Evolutionary conservation across 2,888 invertebrate genomes (phyloP).

Genomic region (Megastigmus dorsalis): DNA sequence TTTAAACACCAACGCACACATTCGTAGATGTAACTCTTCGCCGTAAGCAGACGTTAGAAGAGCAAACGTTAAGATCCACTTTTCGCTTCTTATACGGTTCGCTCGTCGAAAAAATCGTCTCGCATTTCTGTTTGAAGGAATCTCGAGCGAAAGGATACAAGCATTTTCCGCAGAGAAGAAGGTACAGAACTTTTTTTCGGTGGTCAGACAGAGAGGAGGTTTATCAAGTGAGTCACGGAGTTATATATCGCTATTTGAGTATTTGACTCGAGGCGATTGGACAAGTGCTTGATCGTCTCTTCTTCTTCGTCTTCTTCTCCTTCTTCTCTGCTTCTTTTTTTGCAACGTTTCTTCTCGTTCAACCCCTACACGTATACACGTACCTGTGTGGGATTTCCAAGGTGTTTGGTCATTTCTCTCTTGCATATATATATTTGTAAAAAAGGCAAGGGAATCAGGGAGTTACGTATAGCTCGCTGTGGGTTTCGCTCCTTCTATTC

Average conservation of each 20-base stretch:
- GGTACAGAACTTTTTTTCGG: slow-evolving; percentile 15
- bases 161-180: not conserved
- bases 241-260: slow-evolving; percentile 32
- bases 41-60: too few species aligned
- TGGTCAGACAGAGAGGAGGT: slow-evolving; percentile 10
- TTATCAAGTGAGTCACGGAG: slow-evolving; percentile 41
- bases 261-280: slow-evolving; percentile 31
- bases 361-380: not conserved
- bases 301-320: not conserved
- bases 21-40: too few species aligned
- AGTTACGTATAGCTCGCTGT: too few species aligned
- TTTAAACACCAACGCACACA: too few species aligned
- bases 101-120: not conserved
- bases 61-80: too few species aligned
- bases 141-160: too few species aligned
- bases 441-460: too few species aligned
- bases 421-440: too few species aligned
- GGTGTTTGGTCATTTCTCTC: not conserved
- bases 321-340: not conserved
- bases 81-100: too few species aligned
- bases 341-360: not conserved
- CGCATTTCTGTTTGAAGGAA: too few species aligned
- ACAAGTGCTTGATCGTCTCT: slow-evolving; percentile 34
- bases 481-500: too few species aligned
- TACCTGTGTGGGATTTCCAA: slow-evolving; percentile 6